phyloP scores from a whole-genome alignment of 2,888 invertebrate species.

The Zhuqinia jingwanae region DNA sequence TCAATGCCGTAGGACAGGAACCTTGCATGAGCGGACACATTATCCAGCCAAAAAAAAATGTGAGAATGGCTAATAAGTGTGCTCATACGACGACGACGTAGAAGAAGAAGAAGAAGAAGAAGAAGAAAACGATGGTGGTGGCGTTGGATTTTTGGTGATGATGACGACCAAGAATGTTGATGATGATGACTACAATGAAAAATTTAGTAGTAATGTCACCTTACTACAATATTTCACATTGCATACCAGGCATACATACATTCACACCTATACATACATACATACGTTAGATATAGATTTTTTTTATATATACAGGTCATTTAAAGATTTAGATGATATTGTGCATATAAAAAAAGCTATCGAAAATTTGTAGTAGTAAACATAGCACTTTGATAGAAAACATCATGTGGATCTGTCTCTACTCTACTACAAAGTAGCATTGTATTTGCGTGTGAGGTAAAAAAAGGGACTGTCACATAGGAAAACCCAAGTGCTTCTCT shows the following conservation, averaged over 20 bases:
- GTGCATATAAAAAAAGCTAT: too few relatives aligned
- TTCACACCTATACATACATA: conserved; percentile 13
- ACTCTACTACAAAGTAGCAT: background rate
- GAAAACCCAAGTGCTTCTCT: conserved; percentile 11
- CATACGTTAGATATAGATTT: too few relatives aligned
- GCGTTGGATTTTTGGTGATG: conserved; percentile 33
- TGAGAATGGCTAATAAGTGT: background rate
- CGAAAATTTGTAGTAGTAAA: too few relatives aligned
- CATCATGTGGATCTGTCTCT: background rate
- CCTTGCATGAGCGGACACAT: conserved; percentile 72
- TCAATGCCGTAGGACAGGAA: conserved; percentile 65
- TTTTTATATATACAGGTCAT: too few relatives aligned
- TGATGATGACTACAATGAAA: conserved; percentile 30
- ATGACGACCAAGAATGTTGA: conserved; percentile 50
- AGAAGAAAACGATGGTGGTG: conserved; percentile 38
- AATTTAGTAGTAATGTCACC: conserved; percentile 25
- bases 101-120: too few relatives aligned
- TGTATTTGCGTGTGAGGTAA: conserved; percentile 25
- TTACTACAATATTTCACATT: background rate
- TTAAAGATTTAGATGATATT: too few relatives aligned
- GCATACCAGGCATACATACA: background rate
- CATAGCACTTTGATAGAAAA: too few relatives aligned
- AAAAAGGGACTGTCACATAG: conserved; percentile 29
- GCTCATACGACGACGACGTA: conserved; percentile 44
- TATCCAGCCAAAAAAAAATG: conserved; percentile 58